phyloP scores from a whole-genome alignment of 2,888 invertebrate genomes.

The Nipponacmea schrenckii region DNA sequence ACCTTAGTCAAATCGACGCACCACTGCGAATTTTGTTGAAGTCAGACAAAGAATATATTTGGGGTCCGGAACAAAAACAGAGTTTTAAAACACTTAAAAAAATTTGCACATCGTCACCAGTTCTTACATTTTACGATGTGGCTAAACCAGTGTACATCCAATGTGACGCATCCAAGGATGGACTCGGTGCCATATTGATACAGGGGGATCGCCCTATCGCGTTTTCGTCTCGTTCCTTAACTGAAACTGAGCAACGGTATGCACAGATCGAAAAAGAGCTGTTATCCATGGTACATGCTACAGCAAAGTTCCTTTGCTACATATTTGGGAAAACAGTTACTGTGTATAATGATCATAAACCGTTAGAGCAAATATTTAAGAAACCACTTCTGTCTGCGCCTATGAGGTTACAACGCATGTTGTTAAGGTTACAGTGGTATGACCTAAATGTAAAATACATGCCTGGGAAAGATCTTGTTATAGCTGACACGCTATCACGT shows the following conservation, averaged over 20 bases:
- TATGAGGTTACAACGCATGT: slow-evolving; percentile 30
- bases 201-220: slow-evolving; percentile 34
- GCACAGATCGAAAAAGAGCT: slow-evolving; percentile 25
- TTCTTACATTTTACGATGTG: slow-evolving; percentile 33
- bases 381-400: slow-evolving; percentile 30
- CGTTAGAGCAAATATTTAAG: slow-evolving; percentile 27
- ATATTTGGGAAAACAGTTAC: slow-evolving; percentile 21
- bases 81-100: slow-evolving; percentile 28
- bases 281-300: slow-evolving; percentile 34
- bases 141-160: slow-evolving; percentile 31
- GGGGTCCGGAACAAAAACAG: slow-evolving; percentile 33
- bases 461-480: slow-evolving; percentile 23
- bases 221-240: slow-evolving; percentile 33
- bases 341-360: slow-evolving; percentile 36
- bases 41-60: slow-evolving; percentile 26
- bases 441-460: slow-evolving; percentile 23
- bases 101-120: slow-evolving; percentile 21
- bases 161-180: slow-evolving; percentile 36
- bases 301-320: background rate
- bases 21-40: slow-evolving; percentile 33
- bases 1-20: slow-evolving; percentile 34
- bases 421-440: slow-evolving; percentile 28
- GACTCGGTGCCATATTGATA: slow-evolving; percentile 35
- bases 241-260: background rate
- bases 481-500: slow-evolving; percentile 21